phyloP scores from a whole-genome alignment of 53 echinoderm and acorn worm species.

The Holothuria leucospilota region DNA sequence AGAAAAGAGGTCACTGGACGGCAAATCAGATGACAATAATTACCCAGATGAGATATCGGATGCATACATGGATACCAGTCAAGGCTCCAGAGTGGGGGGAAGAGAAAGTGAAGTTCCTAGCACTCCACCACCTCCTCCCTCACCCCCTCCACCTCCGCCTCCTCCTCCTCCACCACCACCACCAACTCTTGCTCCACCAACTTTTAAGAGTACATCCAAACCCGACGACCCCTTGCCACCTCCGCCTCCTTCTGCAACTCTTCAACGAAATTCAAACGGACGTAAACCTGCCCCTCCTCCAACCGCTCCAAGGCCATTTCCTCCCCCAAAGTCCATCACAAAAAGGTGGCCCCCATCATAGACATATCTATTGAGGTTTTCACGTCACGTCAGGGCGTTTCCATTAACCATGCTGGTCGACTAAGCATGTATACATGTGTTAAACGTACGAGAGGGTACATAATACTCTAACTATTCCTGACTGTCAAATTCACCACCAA shows the following conservation, averaged over 20 bases:
- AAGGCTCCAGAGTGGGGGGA: not conserved
- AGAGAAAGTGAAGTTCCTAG: not conserved
- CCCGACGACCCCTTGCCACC: not conserved
- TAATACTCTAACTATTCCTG: too few species aligned
- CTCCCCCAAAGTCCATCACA: slow-evolving; percentile 1
- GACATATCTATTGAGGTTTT: too few species aligned
- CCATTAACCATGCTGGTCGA: too few species aligned
- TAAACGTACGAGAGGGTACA: too few species aligned
- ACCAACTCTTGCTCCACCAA: not conserved
- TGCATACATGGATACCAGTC: slow-evolving; percentile 27
- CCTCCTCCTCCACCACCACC: slow-evolving; percentile 2
- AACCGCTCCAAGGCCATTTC: slow-evolving; percentile 28
- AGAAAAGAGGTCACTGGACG: slow-evolving; percentile 30
- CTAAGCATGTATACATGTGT: too few species aligned
- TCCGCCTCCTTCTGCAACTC: not conserved
- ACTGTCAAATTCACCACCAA: too few species aligned
- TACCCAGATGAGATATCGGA: slow-evolving; percentile 23
- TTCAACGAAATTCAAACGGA: not conserved
- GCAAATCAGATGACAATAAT: slow-evolving; percentile 38
- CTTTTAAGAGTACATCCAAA: not conserved
- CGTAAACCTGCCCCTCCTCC: slow-evolving; percentile 11
- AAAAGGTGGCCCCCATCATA: slow-evolving; percentile 3
- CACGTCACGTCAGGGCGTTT: too few species aligned
- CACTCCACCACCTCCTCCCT: not conserved
- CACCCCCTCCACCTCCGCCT: slow-evolving; percentile 11